These are phyloP conservation scores for Steatornis caripensis DNA, from an alignment of 2,113 vertebrate genomes.

Conservation along the genomic window DNA sequence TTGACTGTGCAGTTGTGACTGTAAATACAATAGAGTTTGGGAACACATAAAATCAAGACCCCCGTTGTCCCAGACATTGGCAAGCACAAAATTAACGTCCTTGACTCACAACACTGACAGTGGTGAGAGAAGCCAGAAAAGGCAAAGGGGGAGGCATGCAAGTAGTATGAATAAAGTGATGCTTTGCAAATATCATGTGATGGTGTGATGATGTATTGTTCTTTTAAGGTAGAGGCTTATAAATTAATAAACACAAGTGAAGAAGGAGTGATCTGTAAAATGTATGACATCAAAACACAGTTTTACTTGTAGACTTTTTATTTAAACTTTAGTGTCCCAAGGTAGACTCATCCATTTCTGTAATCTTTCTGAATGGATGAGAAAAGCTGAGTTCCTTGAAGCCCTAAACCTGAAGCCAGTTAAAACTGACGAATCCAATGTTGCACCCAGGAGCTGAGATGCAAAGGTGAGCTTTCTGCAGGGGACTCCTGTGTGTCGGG, in stretches of 20 bases:
- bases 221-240: not conserved
- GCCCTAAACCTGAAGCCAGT: not conserved
- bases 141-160: not conserved
- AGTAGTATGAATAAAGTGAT: not conserved
- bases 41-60: not conserved
- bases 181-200: not conserved
- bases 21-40: not conserved
- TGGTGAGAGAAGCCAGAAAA: not conserved
- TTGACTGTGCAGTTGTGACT: not conserved
- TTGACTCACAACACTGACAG: not conserved
- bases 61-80: not conserved
- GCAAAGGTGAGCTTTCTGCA: not conserved
- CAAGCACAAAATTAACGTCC: not conserved
- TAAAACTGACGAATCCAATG: not conserved
- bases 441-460: not conserved
- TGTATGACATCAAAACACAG: not conserved
- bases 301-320: not conserved
- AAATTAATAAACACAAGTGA: not conserved
- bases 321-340: not conserved
- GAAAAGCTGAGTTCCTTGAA: not conserved
- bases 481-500: not conserved
- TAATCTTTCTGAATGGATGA: not conserved
- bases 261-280: not conserved
- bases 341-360: not conserved
- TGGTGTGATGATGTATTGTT: not conserved